Conservation (phyloP, 2,113 vertebrate species). For the Trinectes maculatus region DNA sequence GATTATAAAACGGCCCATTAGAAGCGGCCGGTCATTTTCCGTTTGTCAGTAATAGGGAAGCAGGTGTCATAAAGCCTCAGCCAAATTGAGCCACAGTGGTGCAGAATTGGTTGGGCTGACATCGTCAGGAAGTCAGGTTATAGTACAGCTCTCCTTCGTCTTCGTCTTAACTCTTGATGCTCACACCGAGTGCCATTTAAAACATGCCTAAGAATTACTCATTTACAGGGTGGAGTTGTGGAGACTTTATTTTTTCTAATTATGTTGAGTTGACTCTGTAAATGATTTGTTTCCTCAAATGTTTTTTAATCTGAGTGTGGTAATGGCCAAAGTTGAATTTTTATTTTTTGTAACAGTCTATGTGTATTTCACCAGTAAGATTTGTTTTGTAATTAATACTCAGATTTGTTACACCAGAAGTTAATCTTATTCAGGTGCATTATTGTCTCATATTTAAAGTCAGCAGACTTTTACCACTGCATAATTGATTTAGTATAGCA, state of each 20-base stretch:
- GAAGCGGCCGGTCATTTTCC: constrained; percentile 55
- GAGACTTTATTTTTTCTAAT: constrained; percentile 65
- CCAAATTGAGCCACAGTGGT: constrained; percentile 52
- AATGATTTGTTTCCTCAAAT: constrained; percentile 59
- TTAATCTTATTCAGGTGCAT: constrained; percentile 46
- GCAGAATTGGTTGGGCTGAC: constrained; percentile 33
- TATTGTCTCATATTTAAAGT: constrained; percentile 59
- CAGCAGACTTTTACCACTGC: constrained; percentile 49
- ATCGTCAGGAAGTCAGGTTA: constrained; percentile 33
- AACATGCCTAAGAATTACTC: constrained; percentile 63
- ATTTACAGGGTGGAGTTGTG: constrained; percentile 48
- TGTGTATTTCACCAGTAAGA: constrained; percentile 72
- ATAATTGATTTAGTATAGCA: constrained; percentile 36
- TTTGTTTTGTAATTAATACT: constrained; percentile 65
- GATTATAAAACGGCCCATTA: constrained; percentile 66
- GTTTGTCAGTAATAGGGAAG: constrained; percentile 48
- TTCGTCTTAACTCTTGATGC: constrained; percentile 49
- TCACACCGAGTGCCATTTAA: constrained; percentile 56
- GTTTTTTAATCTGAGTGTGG: constrained; percentile 68
- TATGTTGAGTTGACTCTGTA: constrained; percentile 73
- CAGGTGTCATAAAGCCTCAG: constrained; percentile 49
- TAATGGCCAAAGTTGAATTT: constrained; percentile 78
- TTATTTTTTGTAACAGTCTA: constrained; percentile 74
- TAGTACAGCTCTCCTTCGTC: constrained; percentile 40
- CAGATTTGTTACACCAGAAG: constrained; percentile 60